phyloP scores from a whole-genome alignment of 1,140 invertebrate genomes.

The Diabrotica virgifera region DNA sequence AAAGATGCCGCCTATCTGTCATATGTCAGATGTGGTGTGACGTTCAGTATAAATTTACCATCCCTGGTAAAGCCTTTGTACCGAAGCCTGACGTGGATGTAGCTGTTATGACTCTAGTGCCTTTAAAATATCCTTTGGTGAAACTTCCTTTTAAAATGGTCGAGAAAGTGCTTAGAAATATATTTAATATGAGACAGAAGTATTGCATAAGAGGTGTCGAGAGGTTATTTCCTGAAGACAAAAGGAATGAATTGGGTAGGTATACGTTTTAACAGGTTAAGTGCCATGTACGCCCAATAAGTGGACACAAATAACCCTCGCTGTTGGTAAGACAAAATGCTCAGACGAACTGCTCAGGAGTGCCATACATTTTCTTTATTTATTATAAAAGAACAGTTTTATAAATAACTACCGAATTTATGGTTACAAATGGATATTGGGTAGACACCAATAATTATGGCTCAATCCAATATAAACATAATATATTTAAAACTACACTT shows the following conservation, averaged over 20 bases:
- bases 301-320: too few species aligned
- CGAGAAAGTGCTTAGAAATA: conserved; percentile 83
- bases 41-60: conserved; percentile 80
- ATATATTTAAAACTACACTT: too few species aligned
- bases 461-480: too few species aligned
- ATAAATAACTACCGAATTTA: too few species aligned
- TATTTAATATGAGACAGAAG: conserved; percentile 89
- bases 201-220: conserved; percentile 66
- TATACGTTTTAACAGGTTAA: not conserved
- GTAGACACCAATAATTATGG: too few species aligned
- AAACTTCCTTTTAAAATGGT: conserved; percentile 79
- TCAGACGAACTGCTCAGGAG: too few species aligned
- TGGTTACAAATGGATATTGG: too few species aligned
- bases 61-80: conserved; percentile 86
- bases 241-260: conserved; percentile 61
- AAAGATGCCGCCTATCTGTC: conserved; percentile 81
- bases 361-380: too few species aligned
- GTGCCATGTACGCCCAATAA: too few species aligned
- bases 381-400: too few species aligned
- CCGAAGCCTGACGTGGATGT: conserved; percentile 96
- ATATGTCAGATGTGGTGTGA: conserved; percentile 93
- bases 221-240: conserved; percentile 74
- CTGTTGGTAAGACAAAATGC: too few species aligned
- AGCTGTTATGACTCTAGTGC: conserved; percentile 85
- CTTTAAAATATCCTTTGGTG: conserved; percentile 74